phyloP scores from a whole-genome alignment of 2,113 vertebrate genomes.

The Centropristis striata region DNA sequence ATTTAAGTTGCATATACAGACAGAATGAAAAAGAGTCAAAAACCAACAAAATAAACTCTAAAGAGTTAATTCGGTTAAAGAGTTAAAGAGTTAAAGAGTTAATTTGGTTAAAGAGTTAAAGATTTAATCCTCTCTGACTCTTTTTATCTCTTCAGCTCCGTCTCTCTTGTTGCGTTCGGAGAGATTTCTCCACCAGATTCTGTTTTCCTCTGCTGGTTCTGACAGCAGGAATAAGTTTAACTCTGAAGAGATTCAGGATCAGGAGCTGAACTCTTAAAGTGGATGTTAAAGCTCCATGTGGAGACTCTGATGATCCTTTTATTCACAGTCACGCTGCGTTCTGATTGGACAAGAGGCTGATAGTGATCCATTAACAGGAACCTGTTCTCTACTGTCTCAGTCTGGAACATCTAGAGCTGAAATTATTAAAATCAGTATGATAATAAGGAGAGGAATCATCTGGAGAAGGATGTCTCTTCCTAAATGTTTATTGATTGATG shows the following conservation, averaged over 20 bases:
- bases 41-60: no score
- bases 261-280: constrained; percentile 8
- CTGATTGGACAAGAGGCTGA: constrained; percentile 43
- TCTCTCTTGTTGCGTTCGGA: constrained; percentile 34
- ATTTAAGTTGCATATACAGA: no score
- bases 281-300: constrained; percentile 14
- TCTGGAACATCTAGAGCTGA: not conserved
- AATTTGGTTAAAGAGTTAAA: no score
- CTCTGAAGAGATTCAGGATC: constrained; percentile 11
- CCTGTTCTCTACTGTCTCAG: constrained; percentile 29
- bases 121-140: constrained; percentile 15
- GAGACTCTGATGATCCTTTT: constrained; percentile 39
- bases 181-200: constrained; percentile 1
- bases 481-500: not conserved
- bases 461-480: not conserved
- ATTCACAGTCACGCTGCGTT: constrained; percentile 36
- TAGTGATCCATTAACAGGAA: constrained; percentile 23
- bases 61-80: no score
- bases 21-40: no score
- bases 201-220: constrained; percentile 14
- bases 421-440: not conserved
- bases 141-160: constrained; percentile 27
- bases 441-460: not conserved
- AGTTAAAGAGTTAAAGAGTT: no score
- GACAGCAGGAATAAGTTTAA: not conserved